Percentiles rank a stretch among this genome's conserved stretches.
phyloP scores from a whole-genome alignment of 2,797 vertebrate species.

The Mus minutoides region DNA sequence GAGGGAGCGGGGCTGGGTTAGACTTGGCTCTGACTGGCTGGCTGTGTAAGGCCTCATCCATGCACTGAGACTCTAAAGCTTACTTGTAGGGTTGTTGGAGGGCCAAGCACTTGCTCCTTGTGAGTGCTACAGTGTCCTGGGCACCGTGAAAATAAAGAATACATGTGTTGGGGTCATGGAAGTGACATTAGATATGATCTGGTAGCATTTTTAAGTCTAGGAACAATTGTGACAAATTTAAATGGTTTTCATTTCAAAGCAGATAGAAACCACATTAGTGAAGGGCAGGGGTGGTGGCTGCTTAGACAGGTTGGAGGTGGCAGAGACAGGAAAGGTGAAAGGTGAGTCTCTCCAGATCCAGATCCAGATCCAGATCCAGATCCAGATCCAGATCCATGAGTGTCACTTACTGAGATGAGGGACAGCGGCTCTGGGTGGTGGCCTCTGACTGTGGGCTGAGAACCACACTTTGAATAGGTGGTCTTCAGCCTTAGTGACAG shows the following conservation, averaged over 20 bases:
- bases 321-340: not conserved
- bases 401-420: not conserved
- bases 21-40: not conserved
- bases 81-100: not conserved
- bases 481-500: not conserved
- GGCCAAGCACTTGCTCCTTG: not conserved
- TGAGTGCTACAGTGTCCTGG: not conserved
- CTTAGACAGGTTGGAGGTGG: not conserved
- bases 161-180: too few species aligned
- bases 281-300: too few species aligned
- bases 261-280: not conserved
- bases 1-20: not conserved
- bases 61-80: not conserved
- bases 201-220: not conserved
- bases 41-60: not conserved
- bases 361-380: not conserved
- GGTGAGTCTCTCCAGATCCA: not conserved
- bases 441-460: not conserved
- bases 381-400: not conserved
- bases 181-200: not conserved
- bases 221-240: not conserved
- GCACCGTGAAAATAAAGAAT: not conserved
- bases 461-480: not conserved
- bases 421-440: not conserved
- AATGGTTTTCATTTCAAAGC: not conserved